These are phyloP conservation scores for Phasianus colchicus DNA, from an alignment of 2,113 vertebrate species.

Conservation along the genomic window DNA sequence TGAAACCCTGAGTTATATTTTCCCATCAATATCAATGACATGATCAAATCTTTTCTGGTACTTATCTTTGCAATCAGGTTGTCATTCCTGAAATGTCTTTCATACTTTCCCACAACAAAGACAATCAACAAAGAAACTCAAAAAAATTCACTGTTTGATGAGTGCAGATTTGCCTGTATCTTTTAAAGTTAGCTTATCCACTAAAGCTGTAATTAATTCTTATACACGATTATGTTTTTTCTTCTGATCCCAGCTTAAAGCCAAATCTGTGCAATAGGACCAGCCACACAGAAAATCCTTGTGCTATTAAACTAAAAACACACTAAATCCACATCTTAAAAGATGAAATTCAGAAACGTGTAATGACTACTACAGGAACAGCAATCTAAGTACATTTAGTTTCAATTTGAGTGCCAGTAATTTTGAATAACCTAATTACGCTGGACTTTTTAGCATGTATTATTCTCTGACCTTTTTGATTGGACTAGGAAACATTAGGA, in stretches of 20 bases:
- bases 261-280: slow-evolving; percentile 60
- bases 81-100: slow-evolving; percentile 77
- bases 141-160: slow-evolving; percentile 57
- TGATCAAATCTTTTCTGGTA: slow-evolving; percentile 68
- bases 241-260: slow-evolving; percentile 74
- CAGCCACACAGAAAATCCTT: slow-evolving; percentile 73
- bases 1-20: slow-evolving; percentile 62
- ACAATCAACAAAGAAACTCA: slow-evolving; percentile 66
- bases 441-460: background rate
- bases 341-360: slow-evolving; percentile 9
- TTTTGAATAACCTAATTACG: slow-evolving; percentile 36
- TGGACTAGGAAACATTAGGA: slow-evolving; percentile 23
- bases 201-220: slow-evolving; percentile 74
- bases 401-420: slow-evolving; percentile 30
- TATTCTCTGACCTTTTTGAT: slow-evolving; percentile 36
- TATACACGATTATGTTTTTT: slow-evolving; percentile 61
- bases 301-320: slow-evolving; percentile 51
- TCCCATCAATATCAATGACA: slow-evolving; percentile 76
- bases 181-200: slow-evolving; percentile 74
- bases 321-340: slow-evolving; percentile 33
- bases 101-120: slow-evolving; percentile 77
- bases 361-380: background rate
- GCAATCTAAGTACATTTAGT: background rate
- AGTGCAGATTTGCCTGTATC: slow-evolving; percentile 61
- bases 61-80: slow-evolving; percentile 73